Base-by-base conservation (phyloP, 2,797 vertebrate species). In the Rhynchotus rufescens region DNA sequence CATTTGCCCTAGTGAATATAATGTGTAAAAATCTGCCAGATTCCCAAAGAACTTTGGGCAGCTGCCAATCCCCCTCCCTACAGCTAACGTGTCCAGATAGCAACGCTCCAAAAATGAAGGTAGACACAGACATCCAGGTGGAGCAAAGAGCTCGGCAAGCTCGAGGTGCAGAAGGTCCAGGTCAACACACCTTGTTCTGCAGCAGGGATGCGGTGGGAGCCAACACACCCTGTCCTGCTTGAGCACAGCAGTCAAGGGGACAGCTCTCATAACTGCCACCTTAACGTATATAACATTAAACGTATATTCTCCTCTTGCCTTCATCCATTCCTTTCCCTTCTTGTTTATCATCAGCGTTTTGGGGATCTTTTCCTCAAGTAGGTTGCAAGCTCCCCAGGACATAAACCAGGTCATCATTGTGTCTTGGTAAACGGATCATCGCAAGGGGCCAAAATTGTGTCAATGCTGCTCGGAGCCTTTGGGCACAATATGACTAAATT, bases 401-500 rank as follows among this genome's bases (percentile, higher is more conserved):
- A 76, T 57, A 94, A 92, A 94, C 84, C 88, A 93, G 91, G 91
- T 96, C 94, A 91, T 96, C 90, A 93, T 79, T 95, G 62, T 94
- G 86, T 89, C 88, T 96, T 95, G 88, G 91, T 79, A 94, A 93
- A 90, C 56, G 13, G 32, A 92, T 89, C 90, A 73, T 91, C 22
- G 5, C 60, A 89, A 95, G 86, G 52, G 74, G 52, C 88, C 86
- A 91, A 94, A 84, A 84, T 72, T 88, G 49, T 95, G 93, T 90
- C 88, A 84, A 47, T 94, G 86, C 60, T 77, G 73, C 73, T 87
- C 49, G 22, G 44, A 85, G 95, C 91, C 94, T 92, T 90, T 84
- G 86, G 94, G 94, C 93, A 95, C 66, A 94, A 84, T 94, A 94
- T 94, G 89, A 95, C 88, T 92, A 96, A 93, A 94, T 83, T 91